Conservation (phyloP, 2,113 vertebrate species). For the Perca fluviatilis region DNA sequence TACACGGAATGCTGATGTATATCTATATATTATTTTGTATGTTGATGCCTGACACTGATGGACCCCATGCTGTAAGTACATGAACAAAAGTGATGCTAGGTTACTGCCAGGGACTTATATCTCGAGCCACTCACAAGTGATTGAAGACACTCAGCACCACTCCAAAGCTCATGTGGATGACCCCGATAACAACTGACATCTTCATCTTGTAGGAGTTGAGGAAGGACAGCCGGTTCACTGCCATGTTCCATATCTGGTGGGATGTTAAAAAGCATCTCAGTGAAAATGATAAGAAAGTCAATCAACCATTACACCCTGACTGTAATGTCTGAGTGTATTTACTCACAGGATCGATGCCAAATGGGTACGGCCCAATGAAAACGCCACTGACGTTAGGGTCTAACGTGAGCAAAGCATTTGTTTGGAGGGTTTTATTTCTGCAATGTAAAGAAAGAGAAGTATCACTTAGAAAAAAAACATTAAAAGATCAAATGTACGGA, state of each 20-base stretch:
- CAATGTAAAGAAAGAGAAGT: not conserved
- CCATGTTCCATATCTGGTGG: conserved; percentile 95
- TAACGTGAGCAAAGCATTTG: conserved; percentile 85
- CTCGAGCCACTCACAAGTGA: conserved; percentile 90
- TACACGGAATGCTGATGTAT: not conserved
- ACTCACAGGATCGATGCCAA: conserved; percentile 97
- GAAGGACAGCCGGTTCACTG: conserved; percentile 94
- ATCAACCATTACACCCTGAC: not conserved
- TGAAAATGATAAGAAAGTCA: not conserved
- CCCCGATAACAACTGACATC: conserved; percentile 97
- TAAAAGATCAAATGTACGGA: not conserved
- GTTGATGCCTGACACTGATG: not conserved
- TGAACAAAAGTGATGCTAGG: not conserved
- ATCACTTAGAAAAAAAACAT: not conserved
- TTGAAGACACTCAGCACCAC: conserved; percentile 94
- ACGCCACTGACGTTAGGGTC: conserved; percentile 94
- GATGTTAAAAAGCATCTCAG: conserved; percentile 11
- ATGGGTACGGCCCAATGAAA: conserved; percentile 91
- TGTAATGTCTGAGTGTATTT: not conserved
- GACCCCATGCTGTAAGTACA: not conserved
- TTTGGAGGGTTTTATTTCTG: conserved; percentile 85
- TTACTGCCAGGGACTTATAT: not conserved
- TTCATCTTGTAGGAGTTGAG: conserved; percentile 99
- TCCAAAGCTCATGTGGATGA: conserved; percentile 96
- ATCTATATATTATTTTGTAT: not conserved